Percentiles rank a stretch among this genome's conserved stretches.
phyloP scores from a whole-genome alignment of 2,113 vertebrate genomes.

The Corythoichthys intestinalis region DNA sequence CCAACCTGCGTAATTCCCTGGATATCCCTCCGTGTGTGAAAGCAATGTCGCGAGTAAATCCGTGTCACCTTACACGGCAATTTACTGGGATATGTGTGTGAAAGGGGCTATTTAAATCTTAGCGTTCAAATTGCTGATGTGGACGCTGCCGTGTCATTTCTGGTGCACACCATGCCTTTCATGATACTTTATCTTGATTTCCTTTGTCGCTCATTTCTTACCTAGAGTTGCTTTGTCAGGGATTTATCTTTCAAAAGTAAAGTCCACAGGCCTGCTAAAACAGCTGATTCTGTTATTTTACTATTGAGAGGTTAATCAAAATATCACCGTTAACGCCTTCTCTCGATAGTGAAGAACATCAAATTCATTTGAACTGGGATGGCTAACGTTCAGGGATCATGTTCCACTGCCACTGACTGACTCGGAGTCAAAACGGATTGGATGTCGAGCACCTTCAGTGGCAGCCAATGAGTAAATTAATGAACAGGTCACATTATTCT shows the following conservation, averaged over 20 bases:
- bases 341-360: too few relatives aligned
- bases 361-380: too few relatives aligned
- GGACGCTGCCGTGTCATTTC: neutral
- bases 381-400: too few relatives aligned
- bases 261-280: neutral
- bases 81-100: neutral
- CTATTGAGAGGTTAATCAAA: neutral
- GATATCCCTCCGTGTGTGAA: too few relatives aligned
- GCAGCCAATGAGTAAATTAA: neutral
- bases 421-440: too few relatives aligned
- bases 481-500: neutral
- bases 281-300: neutral
- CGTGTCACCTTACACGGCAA: too few relatives aligned
- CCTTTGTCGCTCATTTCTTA: neutral
- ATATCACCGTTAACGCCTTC: neutral
- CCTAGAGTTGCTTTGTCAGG: conserved; percentile 6
- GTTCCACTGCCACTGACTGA: too few relatives aligned
- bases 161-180: neutral
- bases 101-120: neutral
- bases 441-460: too few relatives aligned
- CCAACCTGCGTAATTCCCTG: too few relatives aligned
- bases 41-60: too few relatives aligned
- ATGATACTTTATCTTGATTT: neutral
- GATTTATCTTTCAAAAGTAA: conserved; percentile 1
- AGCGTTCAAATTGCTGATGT: neutral